phyloP scores from a whole-genome alignment of 1,140 invertebrate species.

The Wiebesia pumilae region DNA sequence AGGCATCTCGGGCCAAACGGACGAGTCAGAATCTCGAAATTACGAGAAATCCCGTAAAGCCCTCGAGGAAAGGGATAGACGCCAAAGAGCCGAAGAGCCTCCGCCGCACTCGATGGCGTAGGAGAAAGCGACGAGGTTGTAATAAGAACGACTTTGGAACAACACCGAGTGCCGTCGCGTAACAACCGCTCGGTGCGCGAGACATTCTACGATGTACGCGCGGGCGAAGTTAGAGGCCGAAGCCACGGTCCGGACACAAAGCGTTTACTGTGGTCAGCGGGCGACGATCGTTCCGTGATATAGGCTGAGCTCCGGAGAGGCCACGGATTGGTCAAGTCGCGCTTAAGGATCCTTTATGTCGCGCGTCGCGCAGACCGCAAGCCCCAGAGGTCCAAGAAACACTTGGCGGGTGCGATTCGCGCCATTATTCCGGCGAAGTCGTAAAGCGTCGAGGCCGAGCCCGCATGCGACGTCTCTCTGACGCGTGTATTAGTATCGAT shows the following conservation, averaged over 20 bases:
- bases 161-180: not conserved
- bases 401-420: not conserved
- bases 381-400: not conserved
- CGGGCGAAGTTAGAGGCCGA: not conserved
- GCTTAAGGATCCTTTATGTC: conserved; percentile 53
- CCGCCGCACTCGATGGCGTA: too few species aligned
- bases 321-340: conserved; percentile 59
- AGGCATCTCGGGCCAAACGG: too few species aligned
- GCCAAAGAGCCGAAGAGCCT: too few species aligned
- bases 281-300: not conserved
- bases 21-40: too few species aligned
- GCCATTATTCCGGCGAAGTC: not conserved
- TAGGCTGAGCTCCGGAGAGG: too few species aligned
- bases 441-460: not conserved
- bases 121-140: too few species aligned
- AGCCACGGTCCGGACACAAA: not conserved
- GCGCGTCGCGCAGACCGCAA: conserved; percentile 16
- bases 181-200: not conserved
- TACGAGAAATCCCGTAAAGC: too few species aligned
- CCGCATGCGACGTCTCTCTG: not conserved
- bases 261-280: conserved; percentile 62
- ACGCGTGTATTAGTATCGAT: not conserved
- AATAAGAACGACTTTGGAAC: too few species aligned
- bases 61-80: too few species aligned
- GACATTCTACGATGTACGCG: not conserved